phyloP scores from a whole-genome alignment of 1,140 invertebrate species.

The Dryas iulia region DNA sequence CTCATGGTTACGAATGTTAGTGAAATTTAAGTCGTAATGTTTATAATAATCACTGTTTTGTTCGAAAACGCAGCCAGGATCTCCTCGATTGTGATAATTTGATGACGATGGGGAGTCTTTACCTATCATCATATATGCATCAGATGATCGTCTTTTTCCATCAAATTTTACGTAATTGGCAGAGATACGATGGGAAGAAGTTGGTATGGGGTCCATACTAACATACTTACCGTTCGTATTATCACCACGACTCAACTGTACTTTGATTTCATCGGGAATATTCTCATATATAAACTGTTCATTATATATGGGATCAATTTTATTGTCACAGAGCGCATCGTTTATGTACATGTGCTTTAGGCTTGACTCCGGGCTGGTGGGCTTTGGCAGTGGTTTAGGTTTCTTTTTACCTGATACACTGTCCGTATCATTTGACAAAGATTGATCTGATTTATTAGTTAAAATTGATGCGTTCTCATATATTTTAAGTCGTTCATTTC shows the following conservation, averaged over 20 bases:
- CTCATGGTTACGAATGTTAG: slow-evolving; percentile 23
- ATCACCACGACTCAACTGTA: neutral
- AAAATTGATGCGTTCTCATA: neutral
- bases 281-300: neutral
- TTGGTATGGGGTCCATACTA: neutral
- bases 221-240: neutral
- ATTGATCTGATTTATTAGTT: neutral
- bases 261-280: slow-evolving; percentile 17
- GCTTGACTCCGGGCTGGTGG: neutral
- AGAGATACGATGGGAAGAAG: neutral
- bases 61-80: slow-evolving; percentile 44
- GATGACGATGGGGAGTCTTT: neutral
- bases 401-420: neutral
- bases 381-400: slow-evolving; percentile 14
- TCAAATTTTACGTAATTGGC: neutral
- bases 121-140: neutral
- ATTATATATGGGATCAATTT: neutral
- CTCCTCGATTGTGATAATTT: slow-evolving; percentile 44
- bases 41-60: slow-evolving; percentile 31
- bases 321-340: neutral
- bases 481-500: neutral
- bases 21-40: slow-evolving; percentile 44
- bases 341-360: neutral
- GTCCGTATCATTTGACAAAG: neutral
- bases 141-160: neutral